Evolutionary conservation across 2,797 vertebrate species (phyloP), one percentile per base, ranked within the genome.

Genomic region (Myoxocephalus aenaeus): DNA sequence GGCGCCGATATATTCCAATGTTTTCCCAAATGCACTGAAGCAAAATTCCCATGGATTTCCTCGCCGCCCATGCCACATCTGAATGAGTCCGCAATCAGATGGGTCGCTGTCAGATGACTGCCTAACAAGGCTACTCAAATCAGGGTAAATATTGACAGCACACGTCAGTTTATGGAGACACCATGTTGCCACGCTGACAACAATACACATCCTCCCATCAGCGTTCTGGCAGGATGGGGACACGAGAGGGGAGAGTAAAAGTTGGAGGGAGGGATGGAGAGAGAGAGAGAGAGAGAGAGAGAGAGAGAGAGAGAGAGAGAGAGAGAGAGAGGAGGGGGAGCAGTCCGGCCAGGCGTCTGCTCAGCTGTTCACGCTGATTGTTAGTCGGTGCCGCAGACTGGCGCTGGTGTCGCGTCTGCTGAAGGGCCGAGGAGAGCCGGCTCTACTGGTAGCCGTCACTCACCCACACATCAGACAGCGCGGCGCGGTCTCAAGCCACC

Each of bases 401-500:
- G 69, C 53, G 44, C 84, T 80, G 83, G 79, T 72, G 89, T 79
- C 70, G 44, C 84, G 71, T 89, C 84, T 88, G 90, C 89, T 79
- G 87, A 90, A 73, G 89, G 89, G 87, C 84, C 63, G 61, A 79
- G 87, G 80, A 86, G 68, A 57, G 83, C 88, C 91, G 56, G 80
- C 88, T 90, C 93, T 32, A 29, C 84, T 53, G 89, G 92, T 87
- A 88, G 88, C 91, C 83, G 84, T 92, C 94, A 90, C 74, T 94
- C 89, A 92, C 56, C 75, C 89, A 70, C 84, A 74, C 72, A 81
- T 87, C 87, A 91, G 87, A 81, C 83, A 25, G 87, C 5, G 70
- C 48, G 12, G 86, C 27, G 82, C 79, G 40, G 87, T 79, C 89
- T 87, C 87, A 59, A 53, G 69, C 85, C 88, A 92, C 90, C 90